Percentiles rank a stretch among this genome's conserved stretches.
Conservation (phyloP, 1,140 invertebrate species). For the Drosophila lowei region DNA sequence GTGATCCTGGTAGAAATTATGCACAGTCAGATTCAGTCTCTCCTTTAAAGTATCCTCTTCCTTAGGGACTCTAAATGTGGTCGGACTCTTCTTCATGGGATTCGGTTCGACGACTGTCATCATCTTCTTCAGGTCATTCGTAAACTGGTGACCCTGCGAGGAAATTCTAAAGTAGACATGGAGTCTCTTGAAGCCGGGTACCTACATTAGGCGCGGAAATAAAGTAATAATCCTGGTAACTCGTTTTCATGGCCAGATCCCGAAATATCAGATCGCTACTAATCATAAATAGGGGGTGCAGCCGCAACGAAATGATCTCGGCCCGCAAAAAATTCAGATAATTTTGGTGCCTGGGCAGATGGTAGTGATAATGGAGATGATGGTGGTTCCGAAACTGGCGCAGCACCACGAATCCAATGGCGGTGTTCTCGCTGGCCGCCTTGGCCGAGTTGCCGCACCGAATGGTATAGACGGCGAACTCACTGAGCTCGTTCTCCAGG, state of each 20-base stretch:
- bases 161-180: not conserved
- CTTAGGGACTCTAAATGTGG: not conserved
- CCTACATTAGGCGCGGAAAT: constrained; percentile 9
- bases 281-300: constrained; percentile 63
- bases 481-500: constrained; percentile 41
- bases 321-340: constrained; percentile 35
- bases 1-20: constrained; percentile 34
- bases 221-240: constrained; percentile 58
- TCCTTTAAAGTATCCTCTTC: not conserved
- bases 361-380: constrained; percentile 44
- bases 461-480: constrained; percentile 66
- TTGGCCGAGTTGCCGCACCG: constrained; percentile 63
- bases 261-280: constrained; percentile 52
- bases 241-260: constrained; percentile 54
- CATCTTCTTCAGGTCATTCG: constrained; percentile 59
- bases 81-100: constrained; percentile 25
- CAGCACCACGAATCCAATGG: constrained; percentile 65
- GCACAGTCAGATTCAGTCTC: constrained; percentile 9
- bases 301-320: constrained; percentile 61
- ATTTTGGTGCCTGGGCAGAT: constrained; percentile 33
- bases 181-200: not conserved
- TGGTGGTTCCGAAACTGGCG: constrained; percentile 32
- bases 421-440: constrained; percentile 44
- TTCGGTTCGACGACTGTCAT: constrained; percentile 72
- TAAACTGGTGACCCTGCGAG: constrained; percentile 24